A percentile compares a stretch with the other conserved stretches of the same genome.
These are phyloP conservation scores for Sakesphorus luctuosus DNA, from an alignment of 2,113 vertebrate species.

Conservation along the genomic window DNA sequence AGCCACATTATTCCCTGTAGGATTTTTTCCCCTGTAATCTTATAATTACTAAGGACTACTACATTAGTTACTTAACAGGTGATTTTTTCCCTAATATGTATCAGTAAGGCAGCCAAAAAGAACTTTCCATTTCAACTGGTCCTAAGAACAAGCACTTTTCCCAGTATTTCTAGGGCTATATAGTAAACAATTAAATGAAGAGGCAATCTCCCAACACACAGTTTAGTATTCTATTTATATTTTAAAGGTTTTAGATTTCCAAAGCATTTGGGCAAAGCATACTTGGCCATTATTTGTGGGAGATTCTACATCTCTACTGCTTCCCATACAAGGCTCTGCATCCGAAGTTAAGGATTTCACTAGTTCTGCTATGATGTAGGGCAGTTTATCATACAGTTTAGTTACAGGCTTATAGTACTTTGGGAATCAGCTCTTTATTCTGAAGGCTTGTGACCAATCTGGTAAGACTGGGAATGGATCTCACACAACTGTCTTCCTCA, in stretches of 20 bases:
- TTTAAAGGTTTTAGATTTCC: background rate
- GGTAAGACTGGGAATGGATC: background rate
- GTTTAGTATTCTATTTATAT: background rate
- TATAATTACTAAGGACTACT: background rate
- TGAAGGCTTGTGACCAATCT: background rate
- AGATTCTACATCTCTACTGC: background rate
- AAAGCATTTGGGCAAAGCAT: background rate
- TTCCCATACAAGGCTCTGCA: background rate
- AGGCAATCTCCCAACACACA: background rate
- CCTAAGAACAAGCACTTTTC: background rate
- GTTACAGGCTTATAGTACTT: background rate
- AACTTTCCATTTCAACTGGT: background rate
- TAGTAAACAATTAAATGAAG: background rate
- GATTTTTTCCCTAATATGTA: background rate
- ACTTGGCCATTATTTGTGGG: background rate
- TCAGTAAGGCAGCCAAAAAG: background rate
- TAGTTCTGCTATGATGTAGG: background rate
- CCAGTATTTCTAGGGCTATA: background rate
- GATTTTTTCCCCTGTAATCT: background rate
- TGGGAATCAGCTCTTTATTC: background rate
- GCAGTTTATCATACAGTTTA: background rate
- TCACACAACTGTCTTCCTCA: background rate
- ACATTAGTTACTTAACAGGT: background rate
- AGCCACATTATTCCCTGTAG: background rate
- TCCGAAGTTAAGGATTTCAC: background rate